A percentile compares a stretch with the other conserved stretches of the same genome.
phyloP scores from a whole-genome alignment of 2,113 vertebrate genomes.

The Falco punctatus region DNA sequence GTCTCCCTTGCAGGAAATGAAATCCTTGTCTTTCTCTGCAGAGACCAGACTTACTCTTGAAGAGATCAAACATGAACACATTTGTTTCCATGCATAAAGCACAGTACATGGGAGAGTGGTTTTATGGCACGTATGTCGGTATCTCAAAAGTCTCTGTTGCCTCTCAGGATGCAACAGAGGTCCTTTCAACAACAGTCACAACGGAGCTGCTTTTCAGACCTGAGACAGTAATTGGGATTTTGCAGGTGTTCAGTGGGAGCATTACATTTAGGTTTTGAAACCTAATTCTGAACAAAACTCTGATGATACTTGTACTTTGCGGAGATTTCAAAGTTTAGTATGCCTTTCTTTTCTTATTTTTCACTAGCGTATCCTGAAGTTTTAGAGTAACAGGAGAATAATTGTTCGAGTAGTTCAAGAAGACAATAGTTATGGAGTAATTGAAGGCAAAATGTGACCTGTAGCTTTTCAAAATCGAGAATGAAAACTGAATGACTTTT shows the following conservation, averaged over 20 bases:
- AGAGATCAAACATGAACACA: constrained; percentile 27
- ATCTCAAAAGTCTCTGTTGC: not conserved
- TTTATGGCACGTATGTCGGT: not conserved
- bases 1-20: constrained; percentile 14
- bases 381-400: constrained; percentile 42
- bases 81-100: constrained; percentile 53
- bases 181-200: constrained; percentile 24
- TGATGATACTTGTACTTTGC: not conserved
- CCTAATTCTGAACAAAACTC: not conserved
- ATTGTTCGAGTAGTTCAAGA: constrained; percentile 36
- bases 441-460: constrained; percentile 58
- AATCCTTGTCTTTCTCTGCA: constrained; percentile 21
- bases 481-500: not conserved
- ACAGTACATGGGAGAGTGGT: not conserved
- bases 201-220: constrained; percentile 51
- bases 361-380: not conserved
- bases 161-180: constrained; percentile 2
- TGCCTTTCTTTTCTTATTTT: constrained; percentile 44
- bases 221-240: constrained; percentile 50
- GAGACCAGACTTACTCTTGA: not conserved
- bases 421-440: not conserved
- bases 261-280: constrained; percentile 29
- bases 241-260: not conserved
- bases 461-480: constrained; percentile 29
- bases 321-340: constrained; percentile 13